These are phyloP conservation scores for Rhingia rostrata DNA, from an alignment of 2,888 invertebrate genomes.

Conservation along the genomic window DNA sequence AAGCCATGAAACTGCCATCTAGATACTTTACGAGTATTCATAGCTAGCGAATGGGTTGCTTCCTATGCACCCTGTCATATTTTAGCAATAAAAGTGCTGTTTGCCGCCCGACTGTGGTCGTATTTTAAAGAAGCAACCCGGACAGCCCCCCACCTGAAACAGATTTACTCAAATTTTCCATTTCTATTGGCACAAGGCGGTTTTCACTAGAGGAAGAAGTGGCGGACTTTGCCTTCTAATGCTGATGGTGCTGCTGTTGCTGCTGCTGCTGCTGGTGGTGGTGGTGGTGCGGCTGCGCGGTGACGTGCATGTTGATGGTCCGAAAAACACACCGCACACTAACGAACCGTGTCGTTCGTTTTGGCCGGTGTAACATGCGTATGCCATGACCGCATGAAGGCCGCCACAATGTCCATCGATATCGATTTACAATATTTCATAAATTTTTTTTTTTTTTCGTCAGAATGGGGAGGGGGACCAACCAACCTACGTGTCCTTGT, in stretches of 20 bases:
- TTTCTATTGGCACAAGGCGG: conserved; percentile 31
- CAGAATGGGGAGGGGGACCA: conserved; percentile 32
- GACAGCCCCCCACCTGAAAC: not conserved
- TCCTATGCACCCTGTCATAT: conserved; percentile 69
- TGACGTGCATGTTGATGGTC: conserved; percentile 36
- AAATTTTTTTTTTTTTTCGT: conserved; percentile 51
- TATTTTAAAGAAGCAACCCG: conserved; percentile 2
- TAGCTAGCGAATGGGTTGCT: conserved; percentile 50
- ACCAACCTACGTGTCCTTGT: conserved; percentile 71
- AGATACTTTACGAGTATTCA: conserved; percentile 70
- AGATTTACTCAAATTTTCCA: conserved; percentile 57
- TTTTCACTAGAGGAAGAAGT: not conserved
- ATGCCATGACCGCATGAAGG: conserved; percentile 27
- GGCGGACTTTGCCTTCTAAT: conserved; percentile 28
- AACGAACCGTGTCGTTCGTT: conserved; percentile 52
- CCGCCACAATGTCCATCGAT: conserved; percentile 53
- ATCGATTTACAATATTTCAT: conserved; percentile 75
- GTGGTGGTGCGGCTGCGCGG: not conserved
- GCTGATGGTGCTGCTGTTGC: conserved; percentile 19
- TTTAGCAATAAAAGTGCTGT: conserved; percentile 69
- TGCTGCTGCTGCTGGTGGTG: conserved; percentile 19
- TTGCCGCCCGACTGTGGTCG: conserved; percentile 40
- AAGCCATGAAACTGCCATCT: conserved; percentile 67
- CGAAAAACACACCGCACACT: conserved; percentile 28
- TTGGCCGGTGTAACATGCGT: conserved; percentile 62